These are phyloP conservation scores for Cremastinae sp. DNA, from an alignment of 2,888 invertebrate genomes.

Conservation along the genomic window DNA sequence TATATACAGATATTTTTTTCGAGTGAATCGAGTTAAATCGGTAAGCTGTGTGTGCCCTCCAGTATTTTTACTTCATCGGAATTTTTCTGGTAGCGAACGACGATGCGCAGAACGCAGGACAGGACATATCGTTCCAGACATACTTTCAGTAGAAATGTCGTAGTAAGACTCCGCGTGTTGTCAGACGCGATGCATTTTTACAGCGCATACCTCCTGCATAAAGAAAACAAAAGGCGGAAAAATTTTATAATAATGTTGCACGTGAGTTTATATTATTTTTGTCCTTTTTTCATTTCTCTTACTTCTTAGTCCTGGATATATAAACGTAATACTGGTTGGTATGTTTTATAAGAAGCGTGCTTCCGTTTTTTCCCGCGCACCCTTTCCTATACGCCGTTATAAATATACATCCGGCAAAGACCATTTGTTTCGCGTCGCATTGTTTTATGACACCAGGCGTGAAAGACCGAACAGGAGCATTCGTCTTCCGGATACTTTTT, in stretches of 20 bases:
- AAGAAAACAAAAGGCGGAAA: no score
- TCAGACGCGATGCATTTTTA: constrained; percentile 22
- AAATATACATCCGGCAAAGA: constrained; percentile 72
- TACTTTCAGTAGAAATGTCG: constrained; percentile 15
- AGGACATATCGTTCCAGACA: constrained; percentile 5
- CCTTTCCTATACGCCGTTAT: constrained; percentile 64
- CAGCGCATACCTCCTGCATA: not conserved
- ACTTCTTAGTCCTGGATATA: not conserved
- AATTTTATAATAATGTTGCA: not conserved
- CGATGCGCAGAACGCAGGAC: constrained; percentile 1
- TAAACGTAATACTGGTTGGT: not conserved
- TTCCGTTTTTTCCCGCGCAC: constrained; percentile 33
- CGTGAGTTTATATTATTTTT: constrained; percentile 1
- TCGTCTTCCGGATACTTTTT: constrained; percentile 71
- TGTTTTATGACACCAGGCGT: constrained; percentile 68
- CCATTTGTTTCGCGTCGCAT: constrained; percentile 74
- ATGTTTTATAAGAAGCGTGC: not conserved
- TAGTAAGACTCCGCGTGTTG: constrained; percentile 41
- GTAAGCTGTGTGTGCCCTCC: not conserved
- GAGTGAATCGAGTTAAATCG: no score
- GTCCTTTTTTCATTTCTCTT: constrained; percentile 26
- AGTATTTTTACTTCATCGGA: not conserved
- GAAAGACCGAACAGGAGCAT: constrained; percentile 66
- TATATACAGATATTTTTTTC: no score
- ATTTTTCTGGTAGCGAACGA: constrained; percentile 11